phyloP scores from a whole-genome alignment of 2,113 vertebrate genomes.

The Proterorhinus semilunaris region DNA sequence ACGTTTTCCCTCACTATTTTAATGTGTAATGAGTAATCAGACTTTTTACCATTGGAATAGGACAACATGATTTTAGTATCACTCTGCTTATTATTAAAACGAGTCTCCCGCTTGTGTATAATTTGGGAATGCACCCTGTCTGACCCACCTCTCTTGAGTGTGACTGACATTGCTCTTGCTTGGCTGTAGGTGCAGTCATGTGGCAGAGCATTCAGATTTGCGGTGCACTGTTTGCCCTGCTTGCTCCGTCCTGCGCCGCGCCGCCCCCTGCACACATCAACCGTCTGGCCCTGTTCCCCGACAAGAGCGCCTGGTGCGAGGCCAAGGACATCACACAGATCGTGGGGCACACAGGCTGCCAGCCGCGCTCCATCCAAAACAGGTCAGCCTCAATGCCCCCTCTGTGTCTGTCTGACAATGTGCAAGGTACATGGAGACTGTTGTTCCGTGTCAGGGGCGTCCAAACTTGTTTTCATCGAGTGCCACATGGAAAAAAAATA shows the following conservation, averaged over 20 bases:
- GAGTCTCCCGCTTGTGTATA: too few relatives aligned
- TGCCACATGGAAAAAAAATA: too few relatives aligned
- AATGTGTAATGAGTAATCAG: too few relatives aligned
- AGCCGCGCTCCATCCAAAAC: slow-evolving; percentile 97
- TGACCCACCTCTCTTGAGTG: not conserved
- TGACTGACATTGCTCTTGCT: slow-evolving; percentile 35
- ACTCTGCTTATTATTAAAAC: too few relatives aligned
- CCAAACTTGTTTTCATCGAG: too few relatives aligned
- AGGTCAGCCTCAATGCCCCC: slow-evolving; percentile 79
- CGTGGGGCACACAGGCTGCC: slow-evolving; percentile 95
- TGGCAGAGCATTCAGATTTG: slow-evolving; percentile 73
- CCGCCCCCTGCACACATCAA: slow-evolving; percentile 90
- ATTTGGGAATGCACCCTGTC: not conserved
- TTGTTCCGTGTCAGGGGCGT: not conserved
- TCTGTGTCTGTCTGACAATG: slow-evolving; percentile 37
- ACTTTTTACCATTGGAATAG: too few relatives aligned
- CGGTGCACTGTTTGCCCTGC: slow-evolving; percentile 80
- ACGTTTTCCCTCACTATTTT: too few relatives aligned
- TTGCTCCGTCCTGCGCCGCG: slow-evolving; percentile 82
- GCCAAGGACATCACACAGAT: slow-evolving; percentile 99
- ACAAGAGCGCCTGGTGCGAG: slow-evolving; percentile 98
- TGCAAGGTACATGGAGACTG: not conserved
- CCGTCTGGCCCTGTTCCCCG: slow-evolving; percentile 95
- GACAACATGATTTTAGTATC: too few relatives aligned
- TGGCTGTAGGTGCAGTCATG: slow-evolving; percentile 78